Conservation (phyloP, 2,113 vertebrate species). For the Isichthys henryi region DNA sequence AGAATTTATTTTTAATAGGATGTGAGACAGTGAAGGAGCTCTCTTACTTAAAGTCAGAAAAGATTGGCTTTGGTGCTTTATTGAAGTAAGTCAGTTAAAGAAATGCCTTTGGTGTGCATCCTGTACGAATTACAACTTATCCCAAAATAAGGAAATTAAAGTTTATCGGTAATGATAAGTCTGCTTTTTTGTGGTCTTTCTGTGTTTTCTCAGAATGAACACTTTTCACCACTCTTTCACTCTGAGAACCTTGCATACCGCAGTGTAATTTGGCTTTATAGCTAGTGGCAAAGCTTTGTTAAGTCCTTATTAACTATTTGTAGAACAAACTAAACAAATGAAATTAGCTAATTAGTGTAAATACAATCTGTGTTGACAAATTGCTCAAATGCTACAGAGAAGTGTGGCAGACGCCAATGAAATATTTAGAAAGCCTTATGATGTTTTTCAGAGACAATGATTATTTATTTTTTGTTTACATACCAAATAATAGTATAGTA, state of each 20-base stretch:
- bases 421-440: not conserved
- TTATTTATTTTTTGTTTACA: not conserved
- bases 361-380: not conserved
- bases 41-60: not conserved
- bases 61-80: slow-evolving; percentile 15
- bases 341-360: not conserved
- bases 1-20: slow-evolving; percentile 26
- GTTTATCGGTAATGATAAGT: not conserved
- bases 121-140: not conserved
- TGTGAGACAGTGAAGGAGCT: not conserved
- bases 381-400: not conserved
- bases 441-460: not conserved
- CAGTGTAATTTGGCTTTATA: not conserved
- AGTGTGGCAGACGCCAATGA: not conserved
- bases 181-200: not conserved
- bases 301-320: not conserved
- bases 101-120: not conserved
- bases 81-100: not conserved
- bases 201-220: not conserved
- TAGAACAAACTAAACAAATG: not conserved
- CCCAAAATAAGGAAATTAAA: not conserved
- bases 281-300: not conserved
- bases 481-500: not conserved
- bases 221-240: not conserved
- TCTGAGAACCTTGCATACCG: not conserved